Evolutionary conservation across 2,113 vertebrate species (phyloP).

Genomic region (Recurvirostra avosetta): DNA sequence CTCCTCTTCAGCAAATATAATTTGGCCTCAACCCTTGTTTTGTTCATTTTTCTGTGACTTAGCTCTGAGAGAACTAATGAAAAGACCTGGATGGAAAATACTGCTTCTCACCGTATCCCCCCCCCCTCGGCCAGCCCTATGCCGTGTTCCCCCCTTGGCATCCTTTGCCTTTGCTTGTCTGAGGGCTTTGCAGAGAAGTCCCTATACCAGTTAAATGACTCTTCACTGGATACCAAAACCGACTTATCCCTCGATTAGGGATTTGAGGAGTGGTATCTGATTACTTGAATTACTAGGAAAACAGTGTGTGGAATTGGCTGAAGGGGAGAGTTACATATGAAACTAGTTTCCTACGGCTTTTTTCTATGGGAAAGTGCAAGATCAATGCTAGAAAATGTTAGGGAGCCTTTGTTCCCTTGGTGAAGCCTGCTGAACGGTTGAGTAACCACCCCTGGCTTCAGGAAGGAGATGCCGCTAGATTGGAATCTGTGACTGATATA

Average conservation of each 20-base stretch:
- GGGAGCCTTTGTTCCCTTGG: not conserved
- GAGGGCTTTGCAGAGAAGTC: not conserved
- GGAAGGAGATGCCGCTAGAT: not conserved
- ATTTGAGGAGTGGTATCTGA: not conserved
- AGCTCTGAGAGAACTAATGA: not conserved
- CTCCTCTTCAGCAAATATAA: conserved; percentile 45
- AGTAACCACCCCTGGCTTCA: fast-evolving
- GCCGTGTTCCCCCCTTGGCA: not conserved
- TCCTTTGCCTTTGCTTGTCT: not conserved
- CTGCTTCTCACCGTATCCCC: not conserved
- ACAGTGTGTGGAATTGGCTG: not conserved
- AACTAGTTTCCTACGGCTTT: not conserved
- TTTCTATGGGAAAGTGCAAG: not conserved
- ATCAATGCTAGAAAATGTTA: not conserved
- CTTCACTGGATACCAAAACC: not conserved
- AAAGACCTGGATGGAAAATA: not conserved
- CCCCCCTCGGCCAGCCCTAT: fast-evolving
- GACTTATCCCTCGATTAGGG: not conserved
- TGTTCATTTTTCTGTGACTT: not conserved
- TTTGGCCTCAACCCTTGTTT: not conserved
- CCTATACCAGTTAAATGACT: not conserved
- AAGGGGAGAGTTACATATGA: not conserved
- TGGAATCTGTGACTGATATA: not conserved
- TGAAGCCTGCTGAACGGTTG: not conserved
- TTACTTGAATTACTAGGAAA: not conserved